Evolutionary conservation across 2,797 vertebrate species (phyloP), one percentile per base, ranked within the genome.

Genomic region (Enteromius mattozi): DNA sequence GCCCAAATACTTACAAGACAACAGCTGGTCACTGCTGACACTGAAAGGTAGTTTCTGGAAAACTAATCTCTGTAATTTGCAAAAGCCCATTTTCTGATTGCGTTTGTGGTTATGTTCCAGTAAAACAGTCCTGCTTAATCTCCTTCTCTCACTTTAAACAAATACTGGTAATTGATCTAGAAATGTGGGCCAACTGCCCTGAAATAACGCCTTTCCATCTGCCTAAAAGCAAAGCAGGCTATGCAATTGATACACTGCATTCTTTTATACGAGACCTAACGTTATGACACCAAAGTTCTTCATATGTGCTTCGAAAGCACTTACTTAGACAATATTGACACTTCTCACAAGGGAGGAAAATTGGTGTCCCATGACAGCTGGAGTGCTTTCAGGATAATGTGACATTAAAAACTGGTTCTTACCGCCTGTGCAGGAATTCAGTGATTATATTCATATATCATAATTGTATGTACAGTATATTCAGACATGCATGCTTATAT

Each of bases 1-100:
- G 54, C 12, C 12, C 45, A 76, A 61, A 61, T 56, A 69, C 74
- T 61, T 56, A 61, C n/a, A 68, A 78, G 47, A 77, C 76, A 84
- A 68, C 83, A 87, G 82, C 81, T 81, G 87, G 83, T 37, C 59
- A 76, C 17, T 40, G 59, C 63, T 85, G 86, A 72, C 59, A 80
- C 21, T 45, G 56, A 78, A 72, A 78, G 16, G 76, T 63, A 59
- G 61, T 12, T 65, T 40, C n/a, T 56, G 30, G 54, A 75, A 81
- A 59, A 56, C 68, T 79, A 84, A 87, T 86, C 84, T 85, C 59
- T 76, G 63, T 86, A 59, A 86, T 82, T 86, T 45, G 71, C 75
- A n/a, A 59, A 61, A 33, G 80, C 7, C 61, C 71, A 65, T 83
- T 86, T 86, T 86, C 61, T 82, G 76, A 65, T 83, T 78, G 81